Evolutionary conservation across 2,113 vertebrate genomes (phyloP).

Genomic region (Galemys pyrenaicus): DNA sequence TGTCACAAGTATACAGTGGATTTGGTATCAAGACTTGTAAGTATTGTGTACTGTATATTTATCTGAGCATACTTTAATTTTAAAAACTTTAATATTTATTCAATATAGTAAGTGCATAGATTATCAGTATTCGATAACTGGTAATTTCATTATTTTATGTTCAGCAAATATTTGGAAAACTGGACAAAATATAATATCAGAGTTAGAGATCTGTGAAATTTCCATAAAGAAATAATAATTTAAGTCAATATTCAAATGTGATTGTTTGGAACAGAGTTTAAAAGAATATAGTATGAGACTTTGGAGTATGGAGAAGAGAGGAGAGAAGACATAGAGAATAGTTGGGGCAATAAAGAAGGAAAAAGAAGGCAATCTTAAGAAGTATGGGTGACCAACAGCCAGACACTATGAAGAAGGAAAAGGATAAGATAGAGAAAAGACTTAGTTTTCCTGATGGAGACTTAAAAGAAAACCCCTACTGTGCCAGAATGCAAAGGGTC

Average conservation of each 20-base stretch:
- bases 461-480: not conserved
- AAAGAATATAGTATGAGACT: not conserved
- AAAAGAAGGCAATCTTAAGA: not conserved
- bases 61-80: not conserved
- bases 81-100: not conserved
- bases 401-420: not conserved
- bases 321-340: not conserved
- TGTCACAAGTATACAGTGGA: not conserved
- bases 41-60: not conserved
- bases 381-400: not conserved
- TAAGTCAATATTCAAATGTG: not conserved
- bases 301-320: not conserved
- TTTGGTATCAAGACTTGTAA: not conserved
- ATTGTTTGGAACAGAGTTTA: not conserved
- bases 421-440: not conserved
- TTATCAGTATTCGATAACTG: not conserved
- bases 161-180: not conserved
- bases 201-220: not conserved
- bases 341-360: not conserved
- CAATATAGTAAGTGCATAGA: not conserved
- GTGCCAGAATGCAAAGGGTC: not conserved
- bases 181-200: not conserved
- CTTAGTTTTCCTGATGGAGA: not conserved
- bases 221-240: not conserved
- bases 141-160: not conserved